These are phyloP conservation scores for Ornithoptera priamus DNA, from an alignment of 2,888 invertebrate genomes.

Conservation along the genomic window DNA sequence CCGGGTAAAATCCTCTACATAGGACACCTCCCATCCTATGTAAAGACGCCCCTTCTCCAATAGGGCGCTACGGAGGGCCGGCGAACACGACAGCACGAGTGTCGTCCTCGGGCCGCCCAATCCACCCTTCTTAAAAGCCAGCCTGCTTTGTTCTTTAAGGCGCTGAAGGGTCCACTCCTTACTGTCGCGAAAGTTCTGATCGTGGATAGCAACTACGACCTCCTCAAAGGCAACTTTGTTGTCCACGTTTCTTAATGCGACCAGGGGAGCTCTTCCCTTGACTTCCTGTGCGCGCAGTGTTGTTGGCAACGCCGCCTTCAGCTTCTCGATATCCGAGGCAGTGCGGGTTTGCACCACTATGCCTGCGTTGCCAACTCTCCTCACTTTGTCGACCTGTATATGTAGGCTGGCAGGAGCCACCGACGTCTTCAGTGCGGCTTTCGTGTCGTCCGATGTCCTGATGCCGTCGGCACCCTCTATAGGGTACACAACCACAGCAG, in stretches of 20 bases:
- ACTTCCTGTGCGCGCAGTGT: conserved; percentile 8
- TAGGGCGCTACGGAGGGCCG: background rate
- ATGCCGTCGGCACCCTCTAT: background rate
- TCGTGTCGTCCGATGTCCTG: conserved; percentile 6
- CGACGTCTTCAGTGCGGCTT: conserved; percentile 3
- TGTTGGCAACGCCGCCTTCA: background rate
- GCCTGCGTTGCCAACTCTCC: conserved; percentile 7
- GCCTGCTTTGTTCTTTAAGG: conserved; percentile 18
- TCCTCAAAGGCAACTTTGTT: no score
- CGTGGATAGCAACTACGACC: no score
- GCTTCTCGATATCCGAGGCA: background rate
- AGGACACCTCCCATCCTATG: conserved; percentile 32
- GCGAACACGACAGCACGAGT: conserved; percentile 30
- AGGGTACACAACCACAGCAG: conserved; percentile 2
- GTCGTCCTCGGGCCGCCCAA: background rate
- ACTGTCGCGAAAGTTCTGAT: no score
- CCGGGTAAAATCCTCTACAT: conserved; percentile 27
- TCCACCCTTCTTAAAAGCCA: background rate
- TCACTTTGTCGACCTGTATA: background rate
- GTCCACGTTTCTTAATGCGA: no score
- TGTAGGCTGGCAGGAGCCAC: background rate
- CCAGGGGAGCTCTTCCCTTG: no score
- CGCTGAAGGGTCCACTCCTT: background rate
- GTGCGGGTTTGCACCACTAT: conserved; percentile 7
- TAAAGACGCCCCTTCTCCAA: conserved; percentile 18